Conservation (phyloP, 2,888 invertebrate genomes). For the Trileptium ribeirensis region DNA sequence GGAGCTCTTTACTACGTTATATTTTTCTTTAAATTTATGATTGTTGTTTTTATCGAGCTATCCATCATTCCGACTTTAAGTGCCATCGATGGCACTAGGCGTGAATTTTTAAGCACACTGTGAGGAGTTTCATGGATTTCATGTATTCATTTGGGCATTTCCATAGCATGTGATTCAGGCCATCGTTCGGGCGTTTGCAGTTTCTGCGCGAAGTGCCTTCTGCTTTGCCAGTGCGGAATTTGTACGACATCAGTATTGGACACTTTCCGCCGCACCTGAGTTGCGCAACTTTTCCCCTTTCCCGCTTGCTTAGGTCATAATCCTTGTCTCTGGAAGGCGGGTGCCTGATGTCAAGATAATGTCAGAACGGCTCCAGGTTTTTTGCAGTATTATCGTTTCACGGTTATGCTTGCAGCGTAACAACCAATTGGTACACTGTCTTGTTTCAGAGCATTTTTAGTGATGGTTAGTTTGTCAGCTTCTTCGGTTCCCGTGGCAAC, state of each 20-base stretch:
- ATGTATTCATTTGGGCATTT: not conserved
- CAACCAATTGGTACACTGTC: no score
- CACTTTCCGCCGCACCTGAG: no score
- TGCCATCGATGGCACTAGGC: not conserved
- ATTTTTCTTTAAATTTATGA: not conserved
- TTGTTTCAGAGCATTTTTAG: no score
- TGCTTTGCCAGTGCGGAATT: not conserved
- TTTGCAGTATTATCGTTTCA: not conserved
- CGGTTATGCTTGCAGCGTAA: not conserved
- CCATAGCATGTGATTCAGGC: not conserved
- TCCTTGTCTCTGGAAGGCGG: not conserved
- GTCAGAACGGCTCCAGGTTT: no score
- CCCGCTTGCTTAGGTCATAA: not conserved
- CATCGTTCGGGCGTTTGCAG: not conserved
- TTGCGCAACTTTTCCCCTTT: not conserved
- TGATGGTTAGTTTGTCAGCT: no score
- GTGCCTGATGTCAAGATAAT: no score
- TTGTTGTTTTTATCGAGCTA: not conserved
- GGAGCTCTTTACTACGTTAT: not conserved
- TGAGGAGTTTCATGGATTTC: not conserved
- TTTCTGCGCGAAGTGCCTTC: not conserved
- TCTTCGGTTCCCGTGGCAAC: no score
- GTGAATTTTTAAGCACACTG: not conserved
- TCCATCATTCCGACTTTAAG: not conserved
- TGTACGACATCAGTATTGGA: not conserved